Base-by-base conservation (phyloP, 2,797 vertebrate species). In the Eidolon dupreanum region DNA sequence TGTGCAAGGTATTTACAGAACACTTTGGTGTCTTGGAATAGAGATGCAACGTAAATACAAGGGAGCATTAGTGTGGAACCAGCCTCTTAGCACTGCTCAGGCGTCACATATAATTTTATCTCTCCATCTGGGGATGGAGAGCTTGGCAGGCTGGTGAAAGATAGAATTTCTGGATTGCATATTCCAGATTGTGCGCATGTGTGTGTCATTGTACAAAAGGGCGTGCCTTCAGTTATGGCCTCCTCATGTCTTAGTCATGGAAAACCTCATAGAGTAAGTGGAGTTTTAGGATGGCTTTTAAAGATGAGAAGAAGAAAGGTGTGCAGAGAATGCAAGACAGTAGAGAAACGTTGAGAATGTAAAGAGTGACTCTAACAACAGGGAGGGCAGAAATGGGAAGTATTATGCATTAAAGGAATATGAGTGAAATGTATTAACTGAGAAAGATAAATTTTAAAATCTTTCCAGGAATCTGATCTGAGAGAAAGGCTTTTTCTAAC, bases 401-500 rank as follows among this genome's bases (percentile, higher is more conserved):
- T 36, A n/a, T 26, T 0, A 2, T 2, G n/a, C 33, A 2, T 57
- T 43, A 43, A 77, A 87, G 55, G 46, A 55, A 73, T 33, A 22
- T 5, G n/a, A 49, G 55, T 33, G 57, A 31, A 33, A 38, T 65
- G n/a, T 33, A 17, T 51, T 89, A n/a, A 83, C 10, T 38, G 6
- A 16, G 28, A n/a, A 79, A 88, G 82, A 49, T 3, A 11, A 70
- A 79, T 75, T n/a, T 65, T 28, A 85, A 95, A 22, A 41, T 78
- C 55, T 92, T 95, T 95, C 49, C 43, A 49, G 59, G 82, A 92
- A 86, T 46, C 77, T 6, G 16, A 33, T 82, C 19, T 79, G 53
- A 55, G n/a, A 94, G 12, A 51, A 43, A 90, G 31, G 12, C 24
- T 88, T 90, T 63, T 53, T 93, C 66, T 75, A 63, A 84, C 41